Conservation (phyloP, 2,797 vertebrate genomes). For the Brachyalestes nurse region DNA sequence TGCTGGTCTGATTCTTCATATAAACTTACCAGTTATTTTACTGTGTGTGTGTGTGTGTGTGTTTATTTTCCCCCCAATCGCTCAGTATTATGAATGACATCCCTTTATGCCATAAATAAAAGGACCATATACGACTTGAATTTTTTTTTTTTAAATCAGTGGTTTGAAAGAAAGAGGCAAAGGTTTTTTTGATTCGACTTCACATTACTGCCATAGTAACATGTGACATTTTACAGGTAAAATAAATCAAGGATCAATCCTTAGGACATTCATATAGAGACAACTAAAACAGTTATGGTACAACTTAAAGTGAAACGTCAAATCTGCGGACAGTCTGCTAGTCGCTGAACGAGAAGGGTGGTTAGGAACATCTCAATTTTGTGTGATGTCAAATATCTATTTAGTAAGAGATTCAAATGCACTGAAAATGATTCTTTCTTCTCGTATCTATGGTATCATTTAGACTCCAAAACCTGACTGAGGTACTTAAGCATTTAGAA, state of each 20-base stretch:
- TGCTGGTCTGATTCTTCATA: neutral
- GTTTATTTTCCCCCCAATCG: too few relatives aligned
- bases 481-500: constrained; percentile 33
- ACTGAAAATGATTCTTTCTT: neutral
- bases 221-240: neutral
- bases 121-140: neutral
- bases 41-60: too few relatives aligned
- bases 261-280: constrained; percentile 1
- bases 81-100: neutral
- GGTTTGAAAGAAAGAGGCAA: neutral
- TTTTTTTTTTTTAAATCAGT: too few relatives aligned
- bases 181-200: neutral
- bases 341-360: neutral
- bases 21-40: constrained; percentile 11
- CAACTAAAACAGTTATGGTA: neutral
- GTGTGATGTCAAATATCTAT: neutral
- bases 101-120: neutral
- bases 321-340: neutral
- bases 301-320: neutral
- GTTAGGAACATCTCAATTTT: neutral
- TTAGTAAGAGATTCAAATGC: too few relatives aligned
- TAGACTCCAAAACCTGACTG: neutral
- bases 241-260: constrained; percentile 2
- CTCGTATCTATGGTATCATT: neutral
- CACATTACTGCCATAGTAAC: neutral